Base-by-base conservation (phyloP, 53 echinoderm and acorn worm species). In the Glandiceps talaboti region DNA sequence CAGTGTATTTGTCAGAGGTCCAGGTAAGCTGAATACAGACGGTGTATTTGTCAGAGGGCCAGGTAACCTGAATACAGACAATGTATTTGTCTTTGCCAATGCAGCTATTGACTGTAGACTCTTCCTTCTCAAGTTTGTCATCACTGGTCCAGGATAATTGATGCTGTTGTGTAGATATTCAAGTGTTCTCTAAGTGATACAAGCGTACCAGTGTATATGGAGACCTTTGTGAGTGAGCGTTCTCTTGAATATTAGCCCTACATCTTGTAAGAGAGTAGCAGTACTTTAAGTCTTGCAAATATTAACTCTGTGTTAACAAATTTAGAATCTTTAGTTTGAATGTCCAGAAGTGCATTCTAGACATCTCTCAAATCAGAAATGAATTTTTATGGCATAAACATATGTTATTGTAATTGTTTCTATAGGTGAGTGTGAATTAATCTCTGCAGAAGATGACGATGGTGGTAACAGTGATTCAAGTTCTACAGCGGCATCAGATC, bases 71-170 rank as follows among this genome's bases (percentile, higher is more conserved):
- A 99, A 99, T 75, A 99, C 99, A 6, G 99, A 99, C 76, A 93
- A 99, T 74, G 93, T 93, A 74, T 82, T 90, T 29, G 99, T 99
- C 80, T 99, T 99, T 73, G 91, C 99, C 30, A 99, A 99, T 77
- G 99, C 99, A 27, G 99, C 99, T 31, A 94, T 99, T 28, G 99
- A 96, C 86, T 99, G 99, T 79, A 93, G 93, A 32, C 85, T 99
- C 86, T 99, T 93, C 81, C 91, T 99, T 29, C 83, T 99, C 27
- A 99, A 99, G 75, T 99, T 99, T 80, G 87, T 99, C 80, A n/a
- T n/a, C n/a, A 90, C 82, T 64, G 93, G 93, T 73, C 83, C 90
- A 84, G 88, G 93, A n/a, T n/a, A n/a, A n/a, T n/a, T n/a, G n/a
- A n/a, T n/a, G n/a, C n/a, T n/a, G n/a, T n/a, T n/a, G n/a, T n/a